Evolutionary conservation across 2,888 invertebrate species (phyloP).

Genomic region (Pherbina coryleti): DNA sequence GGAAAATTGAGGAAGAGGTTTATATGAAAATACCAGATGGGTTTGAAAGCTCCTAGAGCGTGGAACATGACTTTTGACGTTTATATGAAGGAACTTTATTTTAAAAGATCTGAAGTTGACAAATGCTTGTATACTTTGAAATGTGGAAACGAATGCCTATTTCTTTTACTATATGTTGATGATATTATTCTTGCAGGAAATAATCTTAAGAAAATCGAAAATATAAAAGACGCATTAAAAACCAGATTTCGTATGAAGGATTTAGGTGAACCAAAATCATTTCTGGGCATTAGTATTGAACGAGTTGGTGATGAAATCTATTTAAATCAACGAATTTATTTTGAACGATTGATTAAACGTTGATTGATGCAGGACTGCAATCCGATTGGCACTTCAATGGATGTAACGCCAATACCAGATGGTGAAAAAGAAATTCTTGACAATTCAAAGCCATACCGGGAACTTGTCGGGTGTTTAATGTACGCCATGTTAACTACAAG

Average conservation of each 20-base stretch:
- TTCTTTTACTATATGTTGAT: too few species aligned
- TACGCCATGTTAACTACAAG: conserved; percentile 2
- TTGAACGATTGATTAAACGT: background rate
- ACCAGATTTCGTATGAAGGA: background rate
- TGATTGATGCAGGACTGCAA: background rate
- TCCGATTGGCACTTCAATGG: background rate
- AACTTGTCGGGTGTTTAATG: conserved; percentile 7
- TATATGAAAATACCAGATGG: conserved; percentile 3
- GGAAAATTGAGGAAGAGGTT: background rate
- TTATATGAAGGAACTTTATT: too few species aligned
- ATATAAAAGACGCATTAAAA: background rate
- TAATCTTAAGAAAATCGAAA: too few species aligned
- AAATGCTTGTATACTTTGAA: background rate
- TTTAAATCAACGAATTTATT: background rate
- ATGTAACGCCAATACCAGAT: background rate
- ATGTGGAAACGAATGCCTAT: background rate
- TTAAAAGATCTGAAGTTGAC: background rate
- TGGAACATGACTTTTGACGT: background rate
- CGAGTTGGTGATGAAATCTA: background rate
- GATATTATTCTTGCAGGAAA: background rate
- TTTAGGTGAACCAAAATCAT: background rate
- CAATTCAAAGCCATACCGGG: background rate
- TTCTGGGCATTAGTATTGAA: background rate
- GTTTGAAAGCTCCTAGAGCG: background rate
- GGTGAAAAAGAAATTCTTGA: background rate